Conservation (phyloP, 2,797 vertebrate species). For the Falco concolor region DNA sequence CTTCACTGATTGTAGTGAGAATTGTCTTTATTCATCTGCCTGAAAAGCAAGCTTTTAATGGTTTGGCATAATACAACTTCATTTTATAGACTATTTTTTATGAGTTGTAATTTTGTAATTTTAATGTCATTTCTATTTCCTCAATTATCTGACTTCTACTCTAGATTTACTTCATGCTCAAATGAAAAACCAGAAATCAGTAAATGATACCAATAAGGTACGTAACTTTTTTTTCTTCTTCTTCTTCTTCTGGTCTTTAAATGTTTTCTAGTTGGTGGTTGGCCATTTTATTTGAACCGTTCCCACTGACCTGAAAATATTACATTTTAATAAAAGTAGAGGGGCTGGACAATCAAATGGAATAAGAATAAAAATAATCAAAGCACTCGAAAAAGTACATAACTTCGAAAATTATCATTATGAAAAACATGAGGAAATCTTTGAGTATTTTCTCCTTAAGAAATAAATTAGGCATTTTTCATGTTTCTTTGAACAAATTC, state of each 20-base stretch:
- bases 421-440: not conserved
- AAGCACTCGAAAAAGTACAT: slow-evolving; percentile 20
- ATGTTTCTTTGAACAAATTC: not conserved
- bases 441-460: not conserved
- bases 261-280: slow-evolving; percentile 9
- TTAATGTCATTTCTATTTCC: not conserved
- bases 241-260: slow-evolving; percentile 15
- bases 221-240: not conserved
- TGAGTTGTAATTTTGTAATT: not conserved
- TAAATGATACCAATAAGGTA: slow-evolving; percentile 3
- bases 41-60: slow-evolving; percentile 4
- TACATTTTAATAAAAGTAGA: slow-evolving; percentile 43
- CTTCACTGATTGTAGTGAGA: not conserved
- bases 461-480: not conserved
- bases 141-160: not conserved
- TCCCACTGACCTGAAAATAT: slow-evolving; percentile 41
- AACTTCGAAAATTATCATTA: not conserved
- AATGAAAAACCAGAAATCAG: not conserved
- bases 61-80: not conserved
- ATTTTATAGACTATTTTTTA: not conserved
- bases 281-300: slow-evolving; percentile 52
- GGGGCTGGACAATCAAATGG: not conserved
- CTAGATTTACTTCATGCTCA: not conserved
- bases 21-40: not conserved
- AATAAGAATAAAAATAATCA: slow-evolving; percentile 23